Evolutionary conservation across 2,888 invertebrate species (phyloP).

Genomic region (Phengaris arion): DNA sequence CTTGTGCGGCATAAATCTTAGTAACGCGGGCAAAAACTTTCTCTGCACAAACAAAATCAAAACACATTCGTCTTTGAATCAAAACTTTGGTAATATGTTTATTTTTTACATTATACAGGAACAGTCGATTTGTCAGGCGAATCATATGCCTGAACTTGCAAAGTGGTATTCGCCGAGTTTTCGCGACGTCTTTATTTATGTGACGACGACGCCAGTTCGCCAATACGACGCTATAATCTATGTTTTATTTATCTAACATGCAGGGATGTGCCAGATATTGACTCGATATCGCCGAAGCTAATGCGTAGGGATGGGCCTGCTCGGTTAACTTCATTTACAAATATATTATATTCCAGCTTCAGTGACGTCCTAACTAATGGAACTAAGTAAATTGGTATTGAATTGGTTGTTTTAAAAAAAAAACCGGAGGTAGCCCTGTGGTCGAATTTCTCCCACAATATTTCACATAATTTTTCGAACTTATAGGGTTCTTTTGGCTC

Average conservation of each 20-base stretch:
- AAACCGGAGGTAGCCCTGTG: no score
- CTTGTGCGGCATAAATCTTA: slow-evolving; percentile 16
- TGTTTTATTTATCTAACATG: not conserved
- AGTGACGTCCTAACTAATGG: not conserved
- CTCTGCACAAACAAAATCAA: slow-evolving; percentile 27
- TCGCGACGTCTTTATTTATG: not conserved
- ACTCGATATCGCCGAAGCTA: not conserved
- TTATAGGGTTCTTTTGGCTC: no score
- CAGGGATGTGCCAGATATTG: not conserved
- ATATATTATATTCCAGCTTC: not conserved
- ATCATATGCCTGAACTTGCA: slow-evolving; percentile 5
- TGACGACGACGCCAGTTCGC: not conserved
- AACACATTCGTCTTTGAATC: slow-evolving; percentile 25
- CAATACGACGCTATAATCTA: not conserved
- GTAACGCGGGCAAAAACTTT: slow-evolving; percentile 23
- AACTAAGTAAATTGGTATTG: no score
- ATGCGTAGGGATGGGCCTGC: no score
- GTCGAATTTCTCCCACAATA: no score
- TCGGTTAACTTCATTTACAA: no score
- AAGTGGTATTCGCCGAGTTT: not conserved
- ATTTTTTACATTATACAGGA: slow-evolving; percentile 22
- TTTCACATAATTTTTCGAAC: no score
- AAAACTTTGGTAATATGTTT: slow-evolving; percentile 28
- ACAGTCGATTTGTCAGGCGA: slow-evolving; percentile 5
- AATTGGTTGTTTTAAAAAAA: no score